Evolutionary conservation across 2,888 invertebrate species (phyloP).

Genomic region (Metellina segmentata): DNA sequence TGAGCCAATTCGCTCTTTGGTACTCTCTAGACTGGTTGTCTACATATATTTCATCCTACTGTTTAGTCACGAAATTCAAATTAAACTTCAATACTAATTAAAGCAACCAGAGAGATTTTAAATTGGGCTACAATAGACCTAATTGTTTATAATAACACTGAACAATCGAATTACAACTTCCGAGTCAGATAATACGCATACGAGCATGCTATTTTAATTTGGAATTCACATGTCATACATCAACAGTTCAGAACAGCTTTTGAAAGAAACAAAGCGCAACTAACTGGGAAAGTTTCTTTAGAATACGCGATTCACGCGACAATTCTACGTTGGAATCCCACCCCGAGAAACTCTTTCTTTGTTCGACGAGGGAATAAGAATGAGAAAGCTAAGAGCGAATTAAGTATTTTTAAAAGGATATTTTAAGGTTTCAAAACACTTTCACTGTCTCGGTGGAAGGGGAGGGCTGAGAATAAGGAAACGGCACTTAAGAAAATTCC

Average conservation of each 20-base stretch:
- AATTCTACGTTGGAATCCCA: neutral
- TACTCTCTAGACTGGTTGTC: too few species aligned
- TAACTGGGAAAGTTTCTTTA: neutral
- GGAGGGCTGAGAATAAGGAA: slow-evolving; percentile 3
- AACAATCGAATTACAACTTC: neutral
- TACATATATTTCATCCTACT: too few species aligned
- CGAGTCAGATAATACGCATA: neutral
- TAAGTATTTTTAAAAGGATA: slow-evolving; percentile 16
- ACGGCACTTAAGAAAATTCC: slow-evolving; percentile 60
- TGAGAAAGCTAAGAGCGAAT: neutral
- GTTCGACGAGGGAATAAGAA: neutral
- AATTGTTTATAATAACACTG: too few species aligned
- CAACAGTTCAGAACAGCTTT: neutral
- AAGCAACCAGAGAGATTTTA: too few species aligned
- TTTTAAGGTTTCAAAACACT: slow-evolving; percentile 43
- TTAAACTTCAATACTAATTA: too few species aligned
- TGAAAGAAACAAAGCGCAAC: neutral
- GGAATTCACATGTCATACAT: neutral
- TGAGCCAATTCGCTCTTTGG: too few species aligned
- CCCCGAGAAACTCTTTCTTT: neutral
- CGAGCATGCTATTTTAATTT: neutral
- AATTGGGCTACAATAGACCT: too few species aligned
- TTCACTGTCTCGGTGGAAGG: neutral
- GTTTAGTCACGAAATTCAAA: too few species aligned
- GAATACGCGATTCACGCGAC: neutral